Base-by-base conservation (phyloP, 2,797 vertebrate genomes). In the Pogoniulus pusillus region DNA sequence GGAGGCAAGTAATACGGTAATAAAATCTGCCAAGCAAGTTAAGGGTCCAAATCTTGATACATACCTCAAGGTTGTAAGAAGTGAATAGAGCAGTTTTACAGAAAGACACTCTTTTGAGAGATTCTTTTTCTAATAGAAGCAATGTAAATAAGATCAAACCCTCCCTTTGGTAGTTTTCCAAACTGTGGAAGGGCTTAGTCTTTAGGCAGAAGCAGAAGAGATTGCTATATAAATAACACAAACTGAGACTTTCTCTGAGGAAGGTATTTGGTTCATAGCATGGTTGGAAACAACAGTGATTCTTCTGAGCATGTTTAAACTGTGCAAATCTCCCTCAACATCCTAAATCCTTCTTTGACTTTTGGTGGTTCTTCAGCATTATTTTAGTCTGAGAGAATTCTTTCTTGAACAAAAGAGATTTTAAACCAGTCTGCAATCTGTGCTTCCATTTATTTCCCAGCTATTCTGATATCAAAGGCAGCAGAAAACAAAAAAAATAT, bases 21-120 rank as follows among this genome's bases (percentile, higher is more conserved):
- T 94, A 85, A 93, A 93, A 79, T 76, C 80, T 90, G 81, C 87
- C 79, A 88, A 86, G 39, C 64, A 93, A 91, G 66, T 82, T 87
- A 83, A 91, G 53, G 55, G 60, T 87, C 80, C 69, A 86, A 77
- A 85, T 91, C 62, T 82, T 57, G 49, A 82, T 85, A 70, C 10
- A 8, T 70, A 72, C 72, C 57, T 83, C 45, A 55, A 53, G 55
- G 82, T 45, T 93, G 43, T 63, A 74, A 77, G 68, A 93, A 92
- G 73, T 78, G 69, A 91, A 72, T 37, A 80, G 65, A 78, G 30
- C 4, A 2, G 15, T 90, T 93, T 92, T 68, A 75, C 24, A 64
- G 39, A 80, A 34, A 79, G 6, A 37, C 2, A 15, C 88, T 91
- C 62, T 94, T 88, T 41, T 65, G 82, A 69, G 82, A 93, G 10